These are phyloP conservation scores for Hippasteria phrygiana DNA, from an alignment of 53 echinoderm and acorn worm genomes.

Conservation along the genomic window DNA sequence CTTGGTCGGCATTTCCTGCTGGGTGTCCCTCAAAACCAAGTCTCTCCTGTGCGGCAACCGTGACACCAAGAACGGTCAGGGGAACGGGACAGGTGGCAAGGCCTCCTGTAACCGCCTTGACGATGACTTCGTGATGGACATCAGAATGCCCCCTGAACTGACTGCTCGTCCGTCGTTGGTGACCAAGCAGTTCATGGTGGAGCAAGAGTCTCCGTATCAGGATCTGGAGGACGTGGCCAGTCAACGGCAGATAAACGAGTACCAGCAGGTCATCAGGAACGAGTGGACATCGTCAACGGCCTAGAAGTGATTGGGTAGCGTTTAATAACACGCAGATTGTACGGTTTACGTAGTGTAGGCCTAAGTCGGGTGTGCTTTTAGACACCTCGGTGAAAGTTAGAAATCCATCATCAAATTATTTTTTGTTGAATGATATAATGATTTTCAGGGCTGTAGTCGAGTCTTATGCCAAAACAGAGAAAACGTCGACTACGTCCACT, in stretches of 20 bases:
- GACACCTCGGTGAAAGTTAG: too few species aligned
- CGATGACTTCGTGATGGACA: slow-evolving; percentile 20
- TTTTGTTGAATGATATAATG: too few species aligned
- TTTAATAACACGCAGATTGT: too few species aligned
- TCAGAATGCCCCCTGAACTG: not conserved
- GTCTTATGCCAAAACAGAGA: too few species aligned
- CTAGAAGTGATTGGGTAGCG: too few species aligned
- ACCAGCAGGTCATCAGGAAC: slow-evolving; percentile 53
- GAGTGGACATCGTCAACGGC: slow-evolving; percentile 14
- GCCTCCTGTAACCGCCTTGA: not conserved
- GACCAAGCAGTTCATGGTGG: slow-evolving; percentile 35
- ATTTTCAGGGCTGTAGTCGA: too few species aligned
- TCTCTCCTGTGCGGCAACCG: slow-evolving; percentile 16
- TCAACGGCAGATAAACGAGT: slow-evolving; percentile 53
- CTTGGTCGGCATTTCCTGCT: slow-evolving; percentile 48
- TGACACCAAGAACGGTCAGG: not conserved
- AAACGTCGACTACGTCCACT: too few species aligned
- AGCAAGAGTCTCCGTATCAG: slow-evolving; percentile 40
- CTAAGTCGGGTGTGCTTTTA: too few species aligned
- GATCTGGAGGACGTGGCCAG: slow-evolving; percentile 48
- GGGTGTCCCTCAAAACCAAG: slow-evolving; percentile 42
- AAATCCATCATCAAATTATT: too few species aligned
- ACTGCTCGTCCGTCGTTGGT: not conserved
- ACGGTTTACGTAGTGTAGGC: too few species aligned
- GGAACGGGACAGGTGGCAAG: not conserved